Base-by-base conservation (phyloP, 1,140 invertebrate species). In the Drosophila chauvacae region DNA sequence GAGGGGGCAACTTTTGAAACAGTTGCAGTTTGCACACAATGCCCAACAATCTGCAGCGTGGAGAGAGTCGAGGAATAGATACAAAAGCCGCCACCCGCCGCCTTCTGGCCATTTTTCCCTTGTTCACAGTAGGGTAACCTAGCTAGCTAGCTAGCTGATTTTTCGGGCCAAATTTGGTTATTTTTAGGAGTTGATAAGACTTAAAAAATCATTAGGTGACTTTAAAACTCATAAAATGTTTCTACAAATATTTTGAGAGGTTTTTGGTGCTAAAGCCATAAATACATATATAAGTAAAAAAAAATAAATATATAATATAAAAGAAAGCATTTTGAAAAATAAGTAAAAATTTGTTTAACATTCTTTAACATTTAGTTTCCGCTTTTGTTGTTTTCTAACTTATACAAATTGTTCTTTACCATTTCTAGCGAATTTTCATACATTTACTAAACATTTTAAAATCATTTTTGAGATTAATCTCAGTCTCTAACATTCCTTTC, bases 1-100 rank as follows among this genome's bases (percentile, higher is more conserved):
- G 51, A 61, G 59, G 44, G 53, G 64, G 53, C 65, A 86, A 86
- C 78, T 87, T 87, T 87, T 80, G 77, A 80, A 88, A 87, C 83
- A 87, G 83, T 86, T 86, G 84, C 83, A 86, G 80, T 88, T 88
- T 63, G 77, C 64, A 88, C 64, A 87, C 84, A 87, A 87, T 86
- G 76, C 60, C 50, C 58, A 66, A 55, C 74, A 77, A 77, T 78
- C 64, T 58, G 68, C 74, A 37, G 39, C 45, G 14, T 0, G 45
- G 45, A 20, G 48, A 37, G 68, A 28, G 16, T 10, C 50, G 55
- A 30, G 55, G 55, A 37, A 71, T 66, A 75, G 78, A 86, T 51
- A 74, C 78, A 86, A 85, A 75, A 56, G 51, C 56, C 20, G 44
- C 23, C 44, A 7, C 44, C 55, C 26, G 30, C 33, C 64, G 20